Base-by-base conservation (phyloP, 2,888 invertebrate species). In the Melanostoma scalare region DNA sequence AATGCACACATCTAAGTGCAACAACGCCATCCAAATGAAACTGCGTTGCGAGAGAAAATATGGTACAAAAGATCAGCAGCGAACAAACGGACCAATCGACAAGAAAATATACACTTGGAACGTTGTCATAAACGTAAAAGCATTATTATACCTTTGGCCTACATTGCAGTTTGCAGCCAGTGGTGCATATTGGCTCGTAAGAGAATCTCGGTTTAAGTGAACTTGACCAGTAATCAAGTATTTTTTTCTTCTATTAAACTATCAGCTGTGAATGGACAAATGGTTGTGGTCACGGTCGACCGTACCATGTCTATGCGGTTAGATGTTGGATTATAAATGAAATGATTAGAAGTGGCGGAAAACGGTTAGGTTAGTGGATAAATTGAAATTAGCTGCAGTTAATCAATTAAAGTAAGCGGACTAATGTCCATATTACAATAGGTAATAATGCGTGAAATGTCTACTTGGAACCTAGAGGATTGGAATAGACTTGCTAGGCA, bases 71-170 rank as follows among this genome's bases (percentile, higher is more conserved):
- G 53, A 61, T 35, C 52, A 63, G 77, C 61, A 68, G 63, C 68
- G 56, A 71, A 44, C 75, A 65, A 81, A 76, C 81, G 76, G 76
- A 48, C 76, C 68, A 63, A 38, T 33, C 56, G 68, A 55, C 65
- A 68, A 65, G 72, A 81, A 74, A 78, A 74, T 74, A 72, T 69
- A 46, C 61, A 42, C 77, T 74, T 68, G 53, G 20, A 58, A 78
- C 73, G 69, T 65, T 78, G 78, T 84, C 84, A 55, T 84, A 79
- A 84, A 71, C 60, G 79, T 78, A 74, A 75, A 84, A 63, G 74
- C 74, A 79, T 84, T 84, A 78, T 78, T 78, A 84, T 84, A 84
- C 79, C 69, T 84, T 84, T 84, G 84, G 84, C 84, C 84, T 84
- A 79, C 69, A 71, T 84, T 74, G 65, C 48, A 71, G 38, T 53